Percentiles rank a stretch among this genome's conserved stretches.
phyloP scores from a whole-genome alignment of 1,140 invertebrate genomes.

The Berghia stephanieae region DNA sequence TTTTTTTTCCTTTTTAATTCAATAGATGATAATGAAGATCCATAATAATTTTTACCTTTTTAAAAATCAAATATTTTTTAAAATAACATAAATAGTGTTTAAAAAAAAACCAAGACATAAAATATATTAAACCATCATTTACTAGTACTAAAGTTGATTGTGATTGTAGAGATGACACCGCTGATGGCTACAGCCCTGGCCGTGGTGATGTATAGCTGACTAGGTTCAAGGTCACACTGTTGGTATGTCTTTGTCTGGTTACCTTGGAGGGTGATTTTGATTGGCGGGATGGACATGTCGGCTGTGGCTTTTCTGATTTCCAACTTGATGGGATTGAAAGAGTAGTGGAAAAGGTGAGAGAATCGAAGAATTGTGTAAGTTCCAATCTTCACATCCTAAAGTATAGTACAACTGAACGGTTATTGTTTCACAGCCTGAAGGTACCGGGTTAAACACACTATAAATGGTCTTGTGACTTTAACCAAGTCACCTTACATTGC shows the following conservation, averaged over 20 bases:
- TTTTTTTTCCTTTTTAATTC: too few species aligned
- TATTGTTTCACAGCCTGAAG: too few species aligned
- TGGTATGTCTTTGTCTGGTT: background rate
- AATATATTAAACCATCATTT: background rate
- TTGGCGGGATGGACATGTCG: background rate
- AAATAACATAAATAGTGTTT: background rate
- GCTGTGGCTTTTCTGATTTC: conserved; percentile 12
- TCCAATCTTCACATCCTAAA: too few species aligned
- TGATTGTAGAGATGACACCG: conserved; percentile 30
- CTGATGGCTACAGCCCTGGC: conserved; percentile 35
- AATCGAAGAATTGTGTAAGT: background rate
- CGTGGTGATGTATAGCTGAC: conserved; percentile 39
- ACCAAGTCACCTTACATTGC: too few species aligned
- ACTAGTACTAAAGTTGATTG: conserved; percentile 29
- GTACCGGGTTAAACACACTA: too few species aligned
- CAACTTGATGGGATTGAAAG: conserved; percentile 11
- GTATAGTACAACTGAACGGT: too few species aligned
- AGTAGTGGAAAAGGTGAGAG: background rate
- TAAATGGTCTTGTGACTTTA: too few species aligned
- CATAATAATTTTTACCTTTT: too few species aligned
- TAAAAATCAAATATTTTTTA: background rate
- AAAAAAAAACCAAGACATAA: background rate
- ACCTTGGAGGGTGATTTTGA: background rate
- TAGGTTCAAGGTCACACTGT: conserved; percentile 40
- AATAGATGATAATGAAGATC: too few species aligned